Conservation (phyloP, 2,888 invertebrate genomes). For the Sphaeridia pumilis region DNA sequence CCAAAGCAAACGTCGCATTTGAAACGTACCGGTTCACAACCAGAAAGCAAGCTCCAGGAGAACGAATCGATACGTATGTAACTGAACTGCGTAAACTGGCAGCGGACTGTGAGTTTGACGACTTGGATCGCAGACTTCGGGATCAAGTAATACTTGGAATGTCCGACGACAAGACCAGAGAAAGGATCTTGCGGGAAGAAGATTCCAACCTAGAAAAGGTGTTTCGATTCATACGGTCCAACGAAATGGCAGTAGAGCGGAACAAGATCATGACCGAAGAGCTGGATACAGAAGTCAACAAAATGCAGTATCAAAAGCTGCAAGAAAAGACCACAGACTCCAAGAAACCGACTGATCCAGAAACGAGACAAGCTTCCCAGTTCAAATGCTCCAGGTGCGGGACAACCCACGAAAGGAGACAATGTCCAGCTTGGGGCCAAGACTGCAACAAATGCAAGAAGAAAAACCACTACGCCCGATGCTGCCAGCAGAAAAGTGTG, state of each 20-base stretch:
- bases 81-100: conserved; percentile 8
- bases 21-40: conserved; percentile 10
- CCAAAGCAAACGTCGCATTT: conserved; percentile 5
- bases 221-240: not conserved
- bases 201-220: conserved; percentile 8
- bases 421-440: conserved; percentile 13
- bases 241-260: conserved; percentile 4
- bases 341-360: not conserved
- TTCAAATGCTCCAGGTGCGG: not conserved
- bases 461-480: not conserved
- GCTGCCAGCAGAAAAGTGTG: not conserved
- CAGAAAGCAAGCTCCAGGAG: conserved; percentile 5
- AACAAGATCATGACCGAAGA: not conserved
- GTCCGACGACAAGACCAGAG: conserved; percentile 2
- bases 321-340: not conserved
- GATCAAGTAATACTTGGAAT: conserved; percentile 14
- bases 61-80: conserved; percentile 11
- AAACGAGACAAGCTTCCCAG: not conserved
- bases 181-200: conserved; percentile 3
- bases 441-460: conserved; percentile 8
- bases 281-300: not conserved
- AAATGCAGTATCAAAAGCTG: not conserved
- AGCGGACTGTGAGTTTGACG: conserved; percentile 6
- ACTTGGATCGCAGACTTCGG: conserved; percentile 4
- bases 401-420: not conserved